Conservation (phyloP, 2,797 vertebrate genomes). For the Siniperca scherzeri region DNA sequence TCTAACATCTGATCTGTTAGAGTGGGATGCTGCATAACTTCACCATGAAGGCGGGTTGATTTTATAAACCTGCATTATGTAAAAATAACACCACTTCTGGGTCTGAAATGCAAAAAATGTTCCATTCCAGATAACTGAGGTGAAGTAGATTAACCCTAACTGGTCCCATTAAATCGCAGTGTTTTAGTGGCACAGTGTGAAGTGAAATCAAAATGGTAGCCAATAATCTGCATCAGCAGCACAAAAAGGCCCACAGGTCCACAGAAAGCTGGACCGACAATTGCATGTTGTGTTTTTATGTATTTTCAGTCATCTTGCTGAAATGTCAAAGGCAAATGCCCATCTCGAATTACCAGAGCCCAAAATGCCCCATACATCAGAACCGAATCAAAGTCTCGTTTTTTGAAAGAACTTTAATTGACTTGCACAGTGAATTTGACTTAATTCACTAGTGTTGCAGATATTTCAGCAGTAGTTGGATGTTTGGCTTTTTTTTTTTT, state of each 20-base stretch:
- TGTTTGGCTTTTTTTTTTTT: background rate
- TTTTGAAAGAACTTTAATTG: background rate
- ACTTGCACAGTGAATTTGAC: background rate
- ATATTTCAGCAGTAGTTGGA: background rate
- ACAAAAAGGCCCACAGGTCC: too few relatives aligned
- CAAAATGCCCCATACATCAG: background rate
- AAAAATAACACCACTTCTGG: fast-evolving
- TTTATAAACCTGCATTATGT: background rate
- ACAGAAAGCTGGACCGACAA: background rate
- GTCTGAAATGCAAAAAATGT: background rate
- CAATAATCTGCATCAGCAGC: background rate
- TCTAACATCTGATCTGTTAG: slow-evolving; percentile 6
- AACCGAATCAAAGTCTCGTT: background rate
- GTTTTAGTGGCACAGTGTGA: background rate
- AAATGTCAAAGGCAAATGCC: background rate
- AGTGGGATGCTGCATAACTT: background rate
- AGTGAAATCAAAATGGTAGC: background rate
- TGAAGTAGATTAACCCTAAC: background rate
- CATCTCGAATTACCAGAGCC: background rate
- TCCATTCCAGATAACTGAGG: fast-evolving
- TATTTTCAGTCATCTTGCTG: background rate
- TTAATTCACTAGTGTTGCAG: background rate
- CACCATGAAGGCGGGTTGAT: background rate
- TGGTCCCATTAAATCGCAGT: background rate
- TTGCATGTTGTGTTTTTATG: background rate